phyloP scores from a whole-genome alignment of 2,888 invertebrate species.

The Drosophila neotestacea region DNA sequence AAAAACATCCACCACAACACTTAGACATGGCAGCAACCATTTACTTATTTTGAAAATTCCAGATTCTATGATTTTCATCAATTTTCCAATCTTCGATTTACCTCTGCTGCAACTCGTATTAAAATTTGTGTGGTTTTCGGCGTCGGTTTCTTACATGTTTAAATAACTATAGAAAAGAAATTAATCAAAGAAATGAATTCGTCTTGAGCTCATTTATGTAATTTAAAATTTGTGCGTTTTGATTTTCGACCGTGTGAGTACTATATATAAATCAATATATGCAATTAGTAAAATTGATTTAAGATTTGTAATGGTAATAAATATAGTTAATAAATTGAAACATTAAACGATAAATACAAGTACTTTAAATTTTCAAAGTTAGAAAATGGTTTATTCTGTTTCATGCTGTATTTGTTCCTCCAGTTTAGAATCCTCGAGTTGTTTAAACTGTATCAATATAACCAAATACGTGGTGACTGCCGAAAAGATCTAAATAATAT shows the following conservation, averaged over 20 bases:
- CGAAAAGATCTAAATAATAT: slow-evolving; percentile 80
- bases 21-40: slow-evolving; percentile 18
- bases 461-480: slow-evolving; percentile 85
- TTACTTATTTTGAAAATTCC: slow-evolving; percentile 8
- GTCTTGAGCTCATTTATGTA: slow-evolving; percentile 27
- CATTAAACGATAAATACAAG: slow-evolving; percentile 9
- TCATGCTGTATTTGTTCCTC: slow-evolving; percentile 57
- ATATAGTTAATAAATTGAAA: slow-evolving; percentile 53
- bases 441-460: slow-evolving; percentile 85
- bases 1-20: slow-evolving; percentile 11
- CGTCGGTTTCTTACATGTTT: slow-evolving; percentile 62
- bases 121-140: slow-evolving; percentile 32
- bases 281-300: slow-evolving; percentile 67
- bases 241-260: slow-evolving; percentile 28
- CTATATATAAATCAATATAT: slow-evolving; percentile 42
- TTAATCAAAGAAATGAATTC: not conserved
- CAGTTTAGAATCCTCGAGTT: slow-evolving; percentile 83
- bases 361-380: not conserved
- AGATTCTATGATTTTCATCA: slow-evolving; percentile 16
- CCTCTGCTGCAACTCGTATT: slow-evolving; percentile 35
- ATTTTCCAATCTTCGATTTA: slow-evolving; percentile 3
- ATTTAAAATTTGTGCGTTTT: slow-evolving; percentile 31
- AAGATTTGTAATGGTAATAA: slow-evolving; percentile 65
- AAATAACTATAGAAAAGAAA: slow-evolving; percentile 12
- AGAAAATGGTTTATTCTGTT: not conserved